A percentile compares a stretch with the other conserved stretches of the same genome.
Evolutionary conservation across 2,888 invertebrate genomes (phyloP).

Genomic region (Saturnia pavonia): DNA sequence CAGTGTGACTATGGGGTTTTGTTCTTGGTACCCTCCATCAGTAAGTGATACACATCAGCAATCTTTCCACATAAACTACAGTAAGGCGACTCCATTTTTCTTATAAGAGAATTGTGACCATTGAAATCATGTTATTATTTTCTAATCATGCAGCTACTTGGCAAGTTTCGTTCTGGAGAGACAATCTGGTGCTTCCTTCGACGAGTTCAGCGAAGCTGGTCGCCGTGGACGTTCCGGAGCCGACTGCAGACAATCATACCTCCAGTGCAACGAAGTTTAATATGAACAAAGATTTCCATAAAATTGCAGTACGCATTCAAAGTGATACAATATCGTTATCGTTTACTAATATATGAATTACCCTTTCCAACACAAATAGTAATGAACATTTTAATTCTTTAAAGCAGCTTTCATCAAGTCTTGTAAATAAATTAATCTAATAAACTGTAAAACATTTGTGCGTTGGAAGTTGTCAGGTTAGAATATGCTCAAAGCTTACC

Average conservation of each 20-base stretch:
- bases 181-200: constrained; percentile 87
- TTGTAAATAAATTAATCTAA: constrained; percentile 1
- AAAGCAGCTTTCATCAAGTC: background rate
- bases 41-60: no score
- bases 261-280: constrained; percentile 95
- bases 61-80: no score
- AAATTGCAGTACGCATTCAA: constrained; percentile 37
- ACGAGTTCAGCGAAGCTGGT: constrained; percentile 92
- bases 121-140: constrained; percentile 3
- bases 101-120: background rate
- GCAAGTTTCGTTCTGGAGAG: constrained; percentile 92
- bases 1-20: no score
- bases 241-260: constrained; percentile 92
- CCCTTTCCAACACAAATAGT: background rate
- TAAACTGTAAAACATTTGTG: background rate
- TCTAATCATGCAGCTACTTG: constrained; percentile 85
- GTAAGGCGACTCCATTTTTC: background rate
- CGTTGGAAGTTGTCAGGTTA: background rate
- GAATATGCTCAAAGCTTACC: constrained; percentile 46
- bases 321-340: constrained; percentile 34
- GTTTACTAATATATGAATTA: background rate
- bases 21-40: no score
- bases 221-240: constrained; percentile 92
- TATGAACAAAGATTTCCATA: constrained; percentile 32
- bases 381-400: background rate